A percentile compares a stretch with the other conserved stretches of the same genome.
Conservation (phyloP, 2,888 invertebrate genomes). For the Tortricodes alternella region DNA sequence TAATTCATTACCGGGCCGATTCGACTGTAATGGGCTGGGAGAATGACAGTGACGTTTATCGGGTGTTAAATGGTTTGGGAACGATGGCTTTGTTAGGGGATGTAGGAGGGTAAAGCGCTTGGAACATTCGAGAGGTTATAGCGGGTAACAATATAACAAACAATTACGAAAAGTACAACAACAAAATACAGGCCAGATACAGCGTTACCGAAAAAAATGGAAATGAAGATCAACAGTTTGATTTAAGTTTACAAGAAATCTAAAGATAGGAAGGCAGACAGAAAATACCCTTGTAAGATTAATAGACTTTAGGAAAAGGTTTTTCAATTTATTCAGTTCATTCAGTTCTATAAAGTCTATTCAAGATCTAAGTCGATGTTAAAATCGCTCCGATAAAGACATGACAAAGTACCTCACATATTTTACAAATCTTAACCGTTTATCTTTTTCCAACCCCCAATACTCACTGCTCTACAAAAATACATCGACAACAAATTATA, state of each 20-base stretch:
- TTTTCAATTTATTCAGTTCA: no score
- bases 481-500: slow-evolving; percentile 65
- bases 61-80: slow-evolving; percentile 31
- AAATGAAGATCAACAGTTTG: no score
- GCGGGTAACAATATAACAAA: slow-evolving; percentile 3
- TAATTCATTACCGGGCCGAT: slow-evolving; percentile 49
- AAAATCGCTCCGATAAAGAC: slow-evolving; percentile 16
- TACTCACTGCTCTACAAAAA: slow-evolving; percentile 41
- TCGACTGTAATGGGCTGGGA: slow-evolving; percentile 49
- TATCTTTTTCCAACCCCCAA: slow-evolving; percentile 19
- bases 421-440: slow-evolving; percentile 17
- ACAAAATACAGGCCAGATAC: no score
- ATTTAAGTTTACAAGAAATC: no score
- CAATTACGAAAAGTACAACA: not conserved
- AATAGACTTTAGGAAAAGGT: no score
- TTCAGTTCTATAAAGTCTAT: no score
- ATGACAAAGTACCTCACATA: slow-evolving; percentile 26
- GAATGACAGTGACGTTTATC: slow-evolving; percentile 53
- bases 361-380: slow-evolving; percentile 1
- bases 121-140: not conserved
- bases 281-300: not conserved
- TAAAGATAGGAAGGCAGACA: not conserved
- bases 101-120: not conserved
- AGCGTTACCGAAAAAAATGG: no score
- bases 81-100: slow-evolving; percentile 17